Evolutionary conservation across 2,888 invertebrate genomes (phyloP).

Genomic region (Shargacucullia verbasci): DNA sequence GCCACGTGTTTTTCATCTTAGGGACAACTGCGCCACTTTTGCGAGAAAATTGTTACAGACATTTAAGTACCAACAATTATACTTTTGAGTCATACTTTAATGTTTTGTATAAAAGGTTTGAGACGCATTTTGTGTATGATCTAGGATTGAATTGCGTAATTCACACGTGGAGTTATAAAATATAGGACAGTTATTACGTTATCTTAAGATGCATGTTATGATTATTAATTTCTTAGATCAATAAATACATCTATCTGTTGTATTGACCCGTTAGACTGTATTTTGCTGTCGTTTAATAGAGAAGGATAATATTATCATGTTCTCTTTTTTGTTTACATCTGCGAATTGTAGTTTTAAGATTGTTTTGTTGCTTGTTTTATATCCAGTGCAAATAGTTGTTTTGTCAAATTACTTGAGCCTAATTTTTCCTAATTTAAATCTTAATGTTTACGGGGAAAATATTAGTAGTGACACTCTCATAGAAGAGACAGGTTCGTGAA

Average conservation of each 20-base stretch:
- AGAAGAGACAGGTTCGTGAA: conserved; percentile 29
- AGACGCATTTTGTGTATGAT: conserved; percentile 31
- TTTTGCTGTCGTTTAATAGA: conserved; percentile 18
- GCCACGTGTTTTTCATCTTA: conserved; percentile 40
- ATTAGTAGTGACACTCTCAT: not conserved
- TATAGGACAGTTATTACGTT: conserved; percentile 15
- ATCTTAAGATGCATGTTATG: conserved; percentile 30
- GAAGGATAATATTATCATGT: conserved; percentile 31
- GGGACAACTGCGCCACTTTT: conserved; percentile 44
- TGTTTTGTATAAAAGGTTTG: conserved; percentile 7
- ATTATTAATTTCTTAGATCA: conserved; percentile 19
- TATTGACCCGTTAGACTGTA: conserved; percentile 22
- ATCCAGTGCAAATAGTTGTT: conserved; percentile 13
- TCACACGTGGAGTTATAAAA: conserved; percentile 20
- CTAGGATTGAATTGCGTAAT: conserved; percentile 4
- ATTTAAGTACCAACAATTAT: conserved; percentile 13
- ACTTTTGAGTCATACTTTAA: conserved; percentile 23
- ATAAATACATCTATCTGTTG: conserved; percentile 31
- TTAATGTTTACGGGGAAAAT: not conserved
- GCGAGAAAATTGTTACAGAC: conserved; percentile 18
- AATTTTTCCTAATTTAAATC: conserved; percentile 2
- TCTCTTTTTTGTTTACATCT: conserved; percentile 8
- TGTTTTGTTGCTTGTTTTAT: conserved; percentile 11
- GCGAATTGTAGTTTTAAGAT: conserved; percentile 16
- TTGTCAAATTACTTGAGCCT: conserved; percentile 1